Base-by-base conservation (phyloP, 2,888 invertebrate genomes). In the Parasteatoda lunata region DNA sequence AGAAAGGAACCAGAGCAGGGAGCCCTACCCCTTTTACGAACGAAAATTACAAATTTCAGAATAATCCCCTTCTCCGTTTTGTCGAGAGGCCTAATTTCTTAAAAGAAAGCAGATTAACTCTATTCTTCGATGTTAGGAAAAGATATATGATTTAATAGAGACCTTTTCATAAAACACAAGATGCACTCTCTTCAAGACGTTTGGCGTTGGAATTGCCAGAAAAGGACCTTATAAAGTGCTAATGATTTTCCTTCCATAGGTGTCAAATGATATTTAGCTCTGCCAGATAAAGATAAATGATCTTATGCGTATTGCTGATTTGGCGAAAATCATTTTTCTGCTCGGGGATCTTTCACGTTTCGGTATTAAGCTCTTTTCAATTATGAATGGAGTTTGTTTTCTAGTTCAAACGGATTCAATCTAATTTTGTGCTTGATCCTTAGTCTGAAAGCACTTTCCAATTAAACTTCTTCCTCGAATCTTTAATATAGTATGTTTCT, bases 71-170 rank as follows among this genome's bases (percentile, higher is more conserved):
- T 30, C 59, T 30, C 69, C 75, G 49, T 68, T 78, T 81, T 66
- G 52, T 51, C 54, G 59, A 81, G 81, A 52, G 68, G 68, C 52
- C 75, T 81, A 81, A 81, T 81, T 81, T 75, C 65, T 51, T 75
- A 66, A 75, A 81, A 81, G 72, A 75, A 81, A 75, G 68, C 54
- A 75, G 81, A 75, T 81, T 81, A 81, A 75, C 75, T 75, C 59
- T 69, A 81, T 75, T 81, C 81, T 81, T 81, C 51, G 75, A 65
- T 30, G 30, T 30, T 66, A 49, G 52, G 68, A n/a, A 11, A 48
- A n/a, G 30, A 52, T 9, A 51, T 51, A 47, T 49, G 69, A 75
- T 75, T 75, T 69, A 73, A 81, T 81, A 75, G 73, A 75, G 73
- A 81, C 66, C 30, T 81, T 81, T 81, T 75, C 75, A 69, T 30